Conservation (phyloP, 2,888 invertebrate genomes). For the Morpho helenor region DNA sequence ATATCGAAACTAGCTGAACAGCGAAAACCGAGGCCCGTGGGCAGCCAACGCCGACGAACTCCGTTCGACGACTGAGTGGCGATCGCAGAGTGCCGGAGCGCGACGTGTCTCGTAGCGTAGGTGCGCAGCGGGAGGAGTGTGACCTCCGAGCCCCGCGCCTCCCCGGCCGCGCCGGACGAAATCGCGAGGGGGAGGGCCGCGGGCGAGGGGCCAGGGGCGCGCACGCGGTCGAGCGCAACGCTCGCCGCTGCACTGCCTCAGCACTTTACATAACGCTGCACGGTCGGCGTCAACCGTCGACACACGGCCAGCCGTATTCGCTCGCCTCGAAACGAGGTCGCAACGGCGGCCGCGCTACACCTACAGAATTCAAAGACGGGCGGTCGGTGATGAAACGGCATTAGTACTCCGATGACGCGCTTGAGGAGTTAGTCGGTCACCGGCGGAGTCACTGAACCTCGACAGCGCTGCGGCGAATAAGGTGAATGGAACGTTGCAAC, state of each 20-base stretch:
- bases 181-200: constrained; percentile 46
- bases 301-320: constrained; percentile 38
- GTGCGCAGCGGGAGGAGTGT: constrained; percentile 62
- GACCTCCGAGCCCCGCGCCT: constrained; percentile 66
- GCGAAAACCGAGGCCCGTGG: constrained; percentile 32
- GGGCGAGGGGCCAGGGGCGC: constrained; percentile 40
- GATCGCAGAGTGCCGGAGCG: constrained; percentile 29
- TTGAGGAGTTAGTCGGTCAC: constrained; percentile 62
- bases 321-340: constrained; percentile 66
- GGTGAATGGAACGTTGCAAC: constrained; percentile 76
- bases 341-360: constrained; percentile 51
- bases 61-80: constrained; percentile 69
- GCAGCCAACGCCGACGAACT: constrained; percentile 66
- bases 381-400: constrained; percentile 63
- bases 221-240: constrained; percentile 73
- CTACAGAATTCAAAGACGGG: constrained; percentile 65
- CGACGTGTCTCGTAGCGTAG: constrained; percentile 48
- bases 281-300: constrained; percentile 30
- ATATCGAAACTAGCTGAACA: constrained; percentile 29
- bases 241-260: constrained; percentile 64
- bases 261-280: constrained; percentile 72
- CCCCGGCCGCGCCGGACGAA: constrained; percentile 52
- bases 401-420: constrained; percentile 70
- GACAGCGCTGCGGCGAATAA: constrained; percentile 55
- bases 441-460: constrained; percentile 74